Evolutionary conservation across 2,888 invertebrate species (phyloP), one percentile per base, ranked within the genome.

Genomic region (Julus scandinavius): DNA sequence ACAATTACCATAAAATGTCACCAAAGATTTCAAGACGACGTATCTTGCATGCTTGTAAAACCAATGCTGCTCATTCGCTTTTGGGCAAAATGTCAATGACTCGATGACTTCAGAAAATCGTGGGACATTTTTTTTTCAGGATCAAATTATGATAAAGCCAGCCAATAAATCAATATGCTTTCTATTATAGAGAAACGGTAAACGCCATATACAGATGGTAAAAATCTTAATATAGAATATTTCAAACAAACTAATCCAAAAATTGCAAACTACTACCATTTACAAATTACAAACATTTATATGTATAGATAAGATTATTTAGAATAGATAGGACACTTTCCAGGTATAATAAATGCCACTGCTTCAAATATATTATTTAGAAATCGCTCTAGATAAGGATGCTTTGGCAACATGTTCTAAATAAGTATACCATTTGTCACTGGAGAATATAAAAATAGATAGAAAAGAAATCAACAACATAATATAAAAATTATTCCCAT

Each of bases 401-500:
- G 29, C 29, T 29, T 29, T 29, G 29, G 29, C 29, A 29, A 29
- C 29, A 29, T 29, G 29, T 29, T 29, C 29, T 1, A 29, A 29
- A 29, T 29, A 29, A 29, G 29, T 29, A 29, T 29, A 29, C 29
- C 1, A 29, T 72, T 72, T n/a, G n/a, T 17, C 58, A 58, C n/a
- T n/a, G 13, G 29, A 11, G 29, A 11, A 29, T 20, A 29, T 72
- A 9, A 72, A 72, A 17, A 29, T 20, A 72, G 72, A n/a, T 29
- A 1, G n/a, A 72, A 72, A 72, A 72, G 72, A 58, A 72, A 72
- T 72, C 72, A 72, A 29, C 72, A 72, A n/a, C 72, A 72, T 72
- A 29, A 29, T 72, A 72, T 41, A 85, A 85, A 41, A 85, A 85
- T 45, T 85, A 85, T n/a, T 41, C 41, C 85, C 45, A 41, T 13